Conservation (phyloP, 2,888 invertebrate species). For the Ryuthela nishihirai region DNA sequence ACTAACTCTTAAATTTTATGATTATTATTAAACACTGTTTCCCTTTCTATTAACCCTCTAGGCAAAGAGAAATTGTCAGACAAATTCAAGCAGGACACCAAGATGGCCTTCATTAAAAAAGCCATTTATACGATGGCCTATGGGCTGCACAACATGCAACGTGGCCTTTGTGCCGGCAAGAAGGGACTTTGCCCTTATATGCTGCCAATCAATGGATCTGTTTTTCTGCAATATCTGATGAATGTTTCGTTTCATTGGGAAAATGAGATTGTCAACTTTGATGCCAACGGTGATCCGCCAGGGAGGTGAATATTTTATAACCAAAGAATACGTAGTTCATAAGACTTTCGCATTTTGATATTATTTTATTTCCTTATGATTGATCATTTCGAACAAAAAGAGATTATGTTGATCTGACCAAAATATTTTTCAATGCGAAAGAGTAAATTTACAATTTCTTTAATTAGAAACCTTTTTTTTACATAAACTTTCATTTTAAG, state of each 20-base stretch:
- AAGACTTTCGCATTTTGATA: no score
- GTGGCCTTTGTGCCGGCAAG: conserved; percentile 58
- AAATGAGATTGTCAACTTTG: conserved; percentile 66
- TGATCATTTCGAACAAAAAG: no score
- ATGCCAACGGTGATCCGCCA: conserved; percentile 70
- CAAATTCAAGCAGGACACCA: conserved; percentile 66
- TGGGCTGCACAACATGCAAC: conserved; percentile 66
- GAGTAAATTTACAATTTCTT: no score
- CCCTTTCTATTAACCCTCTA: no score
- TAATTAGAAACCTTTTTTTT: no score
- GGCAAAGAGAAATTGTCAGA: conserved; percentile 53
- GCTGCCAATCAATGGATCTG: conserved; percentile 66
- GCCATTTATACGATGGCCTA: conserved; percentile 70
- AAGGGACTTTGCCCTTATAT: conserved; percentile 62
- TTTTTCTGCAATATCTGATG: conserved; percentile 64
- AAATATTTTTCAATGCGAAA: no score
- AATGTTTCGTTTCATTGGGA: conserved; percentile 65
- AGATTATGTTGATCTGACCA: no score
- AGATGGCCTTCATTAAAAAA: conserved; percentile 72
- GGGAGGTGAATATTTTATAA: conserved; percentile 65
- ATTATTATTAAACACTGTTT: no score
- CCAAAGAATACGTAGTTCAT: no score
- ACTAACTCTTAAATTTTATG: no score
- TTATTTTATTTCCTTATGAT: no score
- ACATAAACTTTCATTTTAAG: no score